Percentiles rank a stretch among this genome's conserved stretches.
Evolutionary conservation across 1,140 invertebrate species (phyloP).

Genomic region (Diabrotica undecimpunctata): DNA sequence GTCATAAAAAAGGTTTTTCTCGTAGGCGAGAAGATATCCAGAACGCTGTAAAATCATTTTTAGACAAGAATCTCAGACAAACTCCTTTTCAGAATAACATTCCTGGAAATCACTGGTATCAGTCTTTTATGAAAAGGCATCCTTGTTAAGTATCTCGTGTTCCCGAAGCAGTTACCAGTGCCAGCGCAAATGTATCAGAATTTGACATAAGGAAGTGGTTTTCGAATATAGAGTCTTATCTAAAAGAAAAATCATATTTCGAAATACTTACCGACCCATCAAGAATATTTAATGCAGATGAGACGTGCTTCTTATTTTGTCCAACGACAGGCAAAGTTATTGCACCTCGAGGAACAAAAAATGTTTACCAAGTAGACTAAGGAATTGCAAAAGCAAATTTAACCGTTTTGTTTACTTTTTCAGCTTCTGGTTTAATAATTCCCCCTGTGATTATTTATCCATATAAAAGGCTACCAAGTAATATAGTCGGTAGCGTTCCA

Average conservation of each 20-base stretch:
- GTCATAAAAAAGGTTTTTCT: not conserved
- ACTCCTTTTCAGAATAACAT: too few relatives aligned
- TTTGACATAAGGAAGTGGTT: too few relatives aligned
- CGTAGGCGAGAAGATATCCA: not conserved
- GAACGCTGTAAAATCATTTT: not conserved
- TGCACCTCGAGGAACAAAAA: too few relatives aligned
- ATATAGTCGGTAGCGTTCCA: not conserved
- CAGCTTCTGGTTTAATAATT: too few relatives aligned
- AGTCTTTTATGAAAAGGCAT: not conserved
- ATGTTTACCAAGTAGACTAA: too few relatives aligned
- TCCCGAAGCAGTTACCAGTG: not conserved
- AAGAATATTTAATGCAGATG: not conserved
- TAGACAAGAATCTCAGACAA: not conserved
- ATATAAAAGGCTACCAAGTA: too few relatives aligned
- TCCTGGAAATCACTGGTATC: not conserved
- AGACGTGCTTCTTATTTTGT: not conserved
- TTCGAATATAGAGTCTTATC: not conserved
- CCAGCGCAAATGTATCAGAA: not conserved
- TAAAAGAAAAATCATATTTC: not conserved
- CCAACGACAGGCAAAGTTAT: too few relatives aligned
- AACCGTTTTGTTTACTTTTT: too few relatives aligned
- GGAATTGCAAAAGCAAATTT: too few relatives aligned
- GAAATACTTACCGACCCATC: not conserved
- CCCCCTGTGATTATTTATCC: too few relatives aligned
- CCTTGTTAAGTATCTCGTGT: not conserved